Conservation (phyloP, 2,888 invertebrate species). For the Drosophila mayaguana region DNA sequence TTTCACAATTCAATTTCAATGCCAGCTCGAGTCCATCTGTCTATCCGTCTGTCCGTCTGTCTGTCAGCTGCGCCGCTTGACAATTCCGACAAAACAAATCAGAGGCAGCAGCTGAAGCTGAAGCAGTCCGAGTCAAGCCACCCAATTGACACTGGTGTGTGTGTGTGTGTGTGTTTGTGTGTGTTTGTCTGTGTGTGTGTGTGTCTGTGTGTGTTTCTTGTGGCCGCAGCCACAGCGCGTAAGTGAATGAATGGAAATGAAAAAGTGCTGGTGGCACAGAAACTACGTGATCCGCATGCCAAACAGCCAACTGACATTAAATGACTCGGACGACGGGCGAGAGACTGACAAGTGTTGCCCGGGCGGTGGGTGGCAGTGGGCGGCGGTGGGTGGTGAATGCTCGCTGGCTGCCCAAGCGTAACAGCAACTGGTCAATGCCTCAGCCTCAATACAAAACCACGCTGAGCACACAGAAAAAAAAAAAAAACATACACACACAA, state of each 20-base stretch:
- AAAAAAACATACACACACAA: slow-evolving; percentile 2
- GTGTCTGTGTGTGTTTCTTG: slow-evolving; percentile 10
- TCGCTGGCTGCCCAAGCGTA: slow-evolving; percentile 15
- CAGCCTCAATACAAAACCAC: slow-evolving; percentile 23
- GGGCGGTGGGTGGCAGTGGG: neutral
- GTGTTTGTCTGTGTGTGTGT: neutral
- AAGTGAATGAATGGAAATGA: slow-evolving; percentile 81
- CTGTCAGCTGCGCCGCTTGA: slow-evolving; percentile 31
- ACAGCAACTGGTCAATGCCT: slow-evolving; percentile 35
- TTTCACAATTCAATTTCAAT: slow-evolving; percentile 56
- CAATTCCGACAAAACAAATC: slow-evolving; percentile 43
- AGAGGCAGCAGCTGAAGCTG: slow-evolving; percentile 14
- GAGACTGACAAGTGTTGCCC: slow-evolving; percentile 43
- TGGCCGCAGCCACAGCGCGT: slow-evolving; percentile 32
- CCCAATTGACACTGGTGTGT: neutral
- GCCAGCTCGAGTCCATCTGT: slow-evolving; percentile 27
- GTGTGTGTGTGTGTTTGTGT: neutral
- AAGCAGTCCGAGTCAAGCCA: slow-evolving; percentile 9
- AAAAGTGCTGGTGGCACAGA: slow-evolving; percentile 73
- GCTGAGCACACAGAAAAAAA: slow-evolving; percentile 16
- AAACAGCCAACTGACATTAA: slow-evolving; percentile 32
- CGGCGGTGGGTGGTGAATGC: slow-evolving; percentile 6
- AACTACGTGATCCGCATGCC: slow-evolving; percentile 71
- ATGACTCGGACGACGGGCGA: slow-evolving; percentile 44
- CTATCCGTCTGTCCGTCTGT: slow-evolving; percentile 7